phyloP scores from a whole-genome alignment of 1,140 invertebrate species.

The Maconellicoccus hirsutus region DNA sequence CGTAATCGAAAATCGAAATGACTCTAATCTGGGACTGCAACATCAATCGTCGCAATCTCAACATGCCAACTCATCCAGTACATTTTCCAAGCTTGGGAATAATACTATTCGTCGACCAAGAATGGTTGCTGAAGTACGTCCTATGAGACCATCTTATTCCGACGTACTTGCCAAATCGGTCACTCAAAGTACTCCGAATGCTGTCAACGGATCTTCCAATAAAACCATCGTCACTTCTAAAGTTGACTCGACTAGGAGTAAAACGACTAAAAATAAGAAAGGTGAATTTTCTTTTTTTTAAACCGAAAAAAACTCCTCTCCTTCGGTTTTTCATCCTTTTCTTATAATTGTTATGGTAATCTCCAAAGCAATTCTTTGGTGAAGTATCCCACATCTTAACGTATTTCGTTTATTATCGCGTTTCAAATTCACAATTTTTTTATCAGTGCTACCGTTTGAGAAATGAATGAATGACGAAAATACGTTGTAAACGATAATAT shows the following conservation, averaged over 20 bases:
- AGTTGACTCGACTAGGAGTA: conserved; percentile 30
- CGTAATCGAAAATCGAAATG: conserved; percentile 24
- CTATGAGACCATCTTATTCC: conserved; percentile 70
- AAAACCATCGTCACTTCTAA: conserved; percentile 24
- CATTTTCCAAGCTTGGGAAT: conserved; percentile 32
- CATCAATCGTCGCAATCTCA: conserved; percentile 27
- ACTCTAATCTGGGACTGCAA: conserved; percentile 10
- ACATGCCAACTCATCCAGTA: conserved; percentile 27
- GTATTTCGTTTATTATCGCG: no score
- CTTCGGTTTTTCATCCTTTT: no score
- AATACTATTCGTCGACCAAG: conserved; percentile 40
- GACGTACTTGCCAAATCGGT: conserved; percentile 63
- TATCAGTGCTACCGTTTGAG: no score
- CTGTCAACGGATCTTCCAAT: conserved; percentile 27
- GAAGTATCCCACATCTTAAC: no score
- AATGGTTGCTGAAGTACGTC: conserved; percentile 70
- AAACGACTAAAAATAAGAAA: conserved; percentile 13
- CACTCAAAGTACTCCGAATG: conserved; percentile 33
- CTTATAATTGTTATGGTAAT: no score
- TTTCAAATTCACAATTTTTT: no score
- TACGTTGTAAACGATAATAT: no score
- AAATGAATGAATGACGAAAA: no score
- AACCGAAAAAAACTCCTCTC: no score
- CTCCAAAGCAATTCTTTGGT: no score
- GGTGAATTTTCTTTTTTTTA: no score